Evolutionary conservation across 2,888 invertebrate species (phyloP).

Genomic region (Conchocele bisecta): DNA sequence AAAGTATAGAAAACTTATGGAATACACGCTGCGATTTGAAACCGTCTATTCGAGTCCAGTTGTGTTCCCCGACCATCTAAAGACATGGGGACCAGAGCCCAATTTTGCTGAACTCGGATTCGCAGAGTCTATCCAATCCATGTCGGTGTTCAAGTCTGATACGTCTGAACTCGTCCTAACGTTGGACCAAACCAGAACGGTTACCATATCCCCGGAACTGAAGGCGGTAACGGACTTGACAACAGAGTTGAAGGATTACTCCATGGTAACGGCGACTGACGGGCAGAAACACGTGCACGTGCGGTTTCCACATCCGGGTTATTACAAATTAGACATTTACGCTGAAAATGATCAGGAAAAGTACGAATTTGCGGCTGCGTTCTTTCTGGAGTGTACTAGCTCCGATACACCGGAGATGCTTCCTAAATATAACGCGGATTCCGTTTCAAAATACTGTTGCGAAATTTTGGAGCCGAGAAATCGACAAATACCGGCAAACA

Average conservation of each 20-base stretch:
- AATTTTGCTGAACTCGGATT: conserved; percentile 62
- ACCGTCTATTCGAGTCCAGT: conserved; percentile 25
- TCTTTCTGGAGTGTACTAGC: conserved; percentile 49
- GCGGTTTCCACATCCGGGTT: conserved; percentile 56
- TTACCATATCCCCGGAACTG: conserved; percentile 47
- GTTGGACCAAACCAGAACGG: conserved; percentile 47
- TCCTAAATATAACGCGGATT: conserved; percentile 59
- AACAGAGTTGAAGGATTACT: conserved; percentile 47
- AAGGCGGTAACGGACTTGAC: conserved; percentile 44
- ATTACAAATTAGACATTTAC: conserved; percentile 57
- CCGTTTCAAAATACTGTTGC: conserved; percentile 46
- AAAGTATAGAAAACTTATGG: conserved; percentile 50
- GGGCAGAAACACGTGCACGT: conserved; percentile 42
- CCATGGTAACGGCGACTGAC: conserved; percentile 48
- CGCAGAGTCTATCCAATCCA: conserved; percentile 46
- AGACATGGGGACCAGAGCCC: conserved; percentile 59
- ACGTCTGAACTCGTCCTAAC: conserved; percentile 45
- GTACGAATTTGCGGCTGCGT: conserved; percentile 55
- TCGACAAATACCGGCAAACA: conserved; percentile 51
- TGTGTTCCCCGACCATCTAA: conserved; percentile 54
- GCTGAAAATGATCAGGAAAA: conserved; percentile 54
- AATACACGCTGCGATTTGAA: conserved; percentile 50
- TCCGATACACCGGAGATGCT: conserved; percentile 33
- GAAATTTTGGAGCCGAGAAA: conserved; percentile 52
- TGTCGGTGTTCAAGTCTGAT: conserved; percentile 47